Conservation (phyloP, 1,140 invertebrate genomes). For the Drosophila eugracilis region DNA sequence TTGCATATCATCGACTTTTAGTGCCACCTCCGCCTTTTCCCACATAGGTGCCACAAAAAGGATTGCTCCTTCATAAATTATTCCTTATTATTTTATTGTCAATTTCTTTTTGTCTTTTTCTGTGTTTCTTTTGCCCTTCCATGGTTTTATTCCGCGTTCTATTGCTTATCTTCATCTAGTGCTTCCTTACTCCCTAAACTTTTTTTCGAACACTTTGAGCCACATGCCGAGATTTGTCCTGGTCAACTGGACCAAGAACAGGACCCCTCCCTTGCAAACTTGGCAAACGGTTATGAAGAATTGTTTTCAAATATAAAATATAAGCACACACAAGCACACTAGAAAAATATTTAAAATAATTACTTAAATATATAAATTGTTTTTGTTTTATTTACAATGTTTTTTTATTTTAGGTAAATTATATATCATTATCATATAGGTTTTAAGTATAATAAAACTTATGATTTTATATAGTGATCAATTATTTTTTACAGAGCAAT, state of each 20-base stretch:
- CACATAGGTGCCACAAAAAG: conserved; percentile 71
- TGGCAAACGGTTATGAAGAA: conserved; percentile 60
- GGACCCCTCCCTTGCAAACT: conserved; percentile 39
- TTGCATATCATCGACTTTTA: conserved; percentile 73
- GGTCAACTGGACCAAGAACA: conserved; percentile 48
- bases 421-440: too few relatives aligned
- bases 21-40: conserved; percentile 24
- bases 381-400: too few relatives aligned
- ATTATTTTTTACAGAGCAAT: too few relatives aligned
- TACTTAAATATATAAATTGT: too few relatives aligned
- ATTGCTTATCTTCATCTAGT: conserved; percentile 78
- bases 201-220: conserved; percentile 60
- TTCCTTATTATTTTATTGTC: conserved; percentile 84
- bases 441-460: too few relatives aligned
- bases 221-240: conserved; percentile 70
- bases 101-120: conserved; percentile 83
- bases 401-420: too few relatives aligned
- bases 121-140: conserved; percentile 60
- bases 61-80: conserved; percentile 81
- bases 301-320: conserved; percentile 75
- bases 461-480: too few relatives aligned
- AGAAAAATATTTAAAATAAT: neutral
- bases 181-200: too few relatives aligned
- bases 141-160: conserved; percentile 66
- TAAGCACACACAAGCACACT: conserved; percentile 22